These are phyloP conservation scores for Tenebrosternarchus preto DNA, from an alignment of 2,113 vertebrate genomes.

Conservation along the genomic window DNA sequence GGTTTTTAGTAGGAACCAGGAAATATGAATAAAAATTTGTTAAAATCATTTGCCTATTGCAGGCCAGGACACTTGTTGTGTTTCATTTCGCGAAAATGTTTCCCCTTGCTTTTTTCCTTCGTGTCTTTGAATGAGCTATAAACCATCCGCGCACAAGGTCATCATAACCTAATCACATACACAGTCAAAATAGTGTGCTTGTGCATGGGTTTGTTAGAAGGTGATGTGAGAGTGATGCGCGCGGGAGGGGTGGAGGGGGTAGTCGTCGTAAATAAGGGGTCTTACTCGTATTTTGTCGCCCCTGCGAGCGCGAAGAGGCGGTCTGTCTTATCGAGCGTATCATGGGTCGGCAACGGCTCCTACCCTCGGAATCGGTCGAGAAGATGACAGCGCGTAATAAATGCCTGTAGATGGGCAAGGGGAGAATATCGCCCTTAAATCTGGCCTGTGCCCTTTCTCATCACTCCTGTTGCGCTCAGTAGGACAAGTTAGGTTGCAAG, in stretches of 20 bases:
- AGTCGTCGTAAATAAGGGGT: neutral
- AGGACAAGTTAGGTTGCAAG: slow-evolving; percentile 7
- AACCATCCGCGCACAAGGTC: slow-evolving; percentile 47
- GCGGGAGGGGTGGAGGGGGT: neutral
- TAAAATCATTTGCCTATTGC: neutral
- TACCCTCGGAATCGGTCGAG: too few relatives aligned
- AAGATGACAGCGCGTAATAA: neutral
- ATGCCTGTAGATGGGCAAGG: too few relatives aligned
- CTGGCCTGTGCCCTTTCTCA: neutral
- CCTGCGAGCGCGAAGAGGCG: too few relatives aligned
- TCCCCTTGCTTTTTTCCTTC: neutral
- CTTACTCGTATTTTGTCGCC: neutral
- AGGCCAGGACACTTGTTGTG: slow-evolving; percentile 49
- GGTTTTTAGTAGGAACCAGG: slow-evolving; percentile 40
- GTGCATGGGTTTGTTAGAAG: slow-evolving; percentile 27
- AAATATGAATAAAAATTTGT: too few relatives aligned
- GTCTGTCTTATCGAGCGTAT: too few relatives aligned
- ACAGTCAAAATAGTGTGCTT: slow-evolving; percentile 20
- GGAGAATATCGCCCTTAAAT: too few relatives aligned
- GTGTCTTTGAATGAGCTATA: slow-evolving; percentile 38
- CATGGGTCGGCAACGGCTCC: too few relatives aligned
- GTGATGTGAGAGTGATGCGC: slow-evolving; percentile 4
- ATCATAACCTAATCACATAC: slow-evolving; percentile 26
- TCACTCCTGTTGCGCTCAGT: slow-evolving; percentile 38
- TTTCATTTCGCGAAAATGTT: neutral